Percentiles rank a stretch among this genome's conserved stretches.
Evolutionary conservation across 2,888 invertebrate species (phyloP).

Genomic region (Monochamus alternatus): DNA sequence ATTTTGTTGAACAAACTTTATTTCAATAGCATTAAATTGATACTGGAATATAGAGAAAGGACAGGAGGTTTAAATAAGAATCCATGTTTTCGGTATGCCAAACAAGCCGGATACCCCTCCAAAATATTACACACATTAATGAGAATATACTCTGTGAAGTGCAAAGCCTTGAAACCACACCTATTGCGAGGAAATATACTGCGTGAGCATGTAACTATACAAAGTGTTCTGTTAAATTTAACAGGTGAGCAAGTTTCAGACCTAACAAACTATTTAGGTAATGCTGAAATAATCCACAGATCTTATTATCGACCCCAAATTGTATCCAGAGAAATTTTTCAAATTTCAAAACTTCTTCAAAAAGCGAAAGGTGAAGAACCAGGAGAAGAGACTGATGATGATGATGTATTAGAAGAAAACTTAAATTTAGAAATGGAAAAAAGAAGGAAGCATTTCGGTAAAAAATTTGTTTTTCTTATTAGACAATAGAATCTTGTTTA

Average conservation of each 20-base stretch:
- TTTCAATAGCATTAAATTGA: slow-evolving; percentile 33
- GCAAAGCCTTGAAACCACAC: slow-evolving; percentile 52
- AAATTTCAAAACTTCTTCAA: slow-evolving; percentile 25
- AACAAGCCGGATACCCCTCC: slow-evolving; percentile 5
- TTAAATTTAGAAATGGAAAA: too few relatives aligned
- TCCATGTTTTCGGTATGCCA: slow-evolving; percentile 43
- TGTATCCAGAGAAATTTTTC: slow-evolving; percentile 20
- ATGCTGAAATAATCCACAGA: slow-evolving; percentile 45
- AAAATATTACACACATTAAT: slow-evolving; percentile 53
- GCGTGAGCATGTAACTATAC: slow-evolving; percentile 57
- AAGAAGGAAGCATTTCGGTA: too few relatives aligned
- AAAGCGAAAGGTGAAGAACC: slow-evolving; percentile 16
- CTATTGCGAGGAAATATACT: too few relatives aligned
- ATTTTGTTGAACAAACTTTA: slow-evolving; percentile 18
- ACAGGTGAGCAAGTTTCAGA: slow-evolving; percentile 39
- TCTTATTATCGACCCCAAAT: slow-evolving; percentile 36
- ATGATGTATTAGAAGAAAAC: neutral
- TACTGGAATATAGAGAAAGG: slow-evolving; percentile 38
- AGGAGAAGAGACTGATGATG: neutral
- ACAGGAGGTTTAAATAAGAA: slow-evolving; percentile 35
- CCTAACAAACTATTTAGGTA: slow-evolving; percentile 45
- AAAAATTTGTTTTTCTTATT: too few relatives aligned
- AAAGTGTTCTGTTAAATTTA: slow-evolving; percentile 43
- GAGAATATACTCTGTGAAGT: slow-evolving; percentile 50
- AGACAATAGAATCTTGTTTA: too few relatives aligned